These are phyloP conservation scores for Nymphicus hollandicus DNA, from an alignment of 2,113 vertebrate genomes.

Conservation along the genomic window DNA sequence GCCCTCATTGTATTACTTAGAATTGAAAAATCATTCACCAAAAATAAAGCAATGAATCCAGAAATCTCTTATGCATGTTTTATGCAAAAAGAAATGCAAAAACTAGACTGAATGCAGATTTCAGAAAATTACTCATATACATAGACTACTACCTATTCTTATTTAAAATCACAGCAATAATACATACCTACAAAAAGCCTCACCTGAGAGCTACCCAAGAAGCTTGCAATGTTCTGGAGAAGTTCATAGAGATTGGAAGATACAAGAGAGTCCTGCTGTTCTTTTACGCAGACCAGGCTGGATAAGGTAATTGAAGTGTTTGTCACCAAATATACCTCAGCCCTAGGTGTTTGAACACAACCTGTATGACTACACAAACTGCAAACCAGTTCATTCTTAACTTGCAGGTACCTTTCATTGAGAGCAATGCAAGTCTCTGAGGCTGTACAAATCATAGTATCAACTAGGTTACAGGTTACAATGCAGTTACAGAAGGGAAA, in stretches of 20 bases:
- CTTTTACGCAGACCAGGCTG: neutral
- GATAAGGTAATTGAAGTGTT: conserved; percentile 30
- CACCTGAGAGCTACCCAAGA: neutral
- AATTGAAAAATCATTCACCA: neutral
- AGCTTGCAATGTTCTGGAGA: neutral
- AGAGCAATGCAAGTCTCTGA: neutral
- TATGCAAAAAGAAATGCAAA: neutral
- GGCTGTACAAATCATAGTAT: neutral
- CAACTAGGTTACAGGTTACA: neutral
- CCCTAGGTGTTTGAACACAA: conserved; percentile 63
- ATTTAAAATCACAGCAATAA: neutral
- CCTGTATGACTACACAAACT: conserved; percentile 68
- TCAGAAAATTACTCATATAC: neutral
- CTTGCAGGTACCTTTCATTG: neutral
- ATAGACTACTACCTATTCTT: neutral
- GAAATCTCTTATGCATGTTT: neutral
- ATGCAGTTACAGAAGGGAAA: neutral
- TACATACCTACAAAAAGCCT: neutral
- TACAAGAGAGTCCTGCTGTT: neutral
- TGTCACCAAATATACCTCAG: conserved; percentile 38
- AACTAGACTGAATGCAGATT: neutral
- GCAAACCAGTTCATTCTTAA: conserved; percentile 64
- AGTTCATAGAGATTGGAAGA: neutral
- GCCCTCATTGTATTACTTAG: neutral
- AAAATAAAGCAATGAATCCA: neutral